phyloP scores from a whole-genome alignment of 2,113 vertebrate species.

The Daboia siamensis region DNA sequence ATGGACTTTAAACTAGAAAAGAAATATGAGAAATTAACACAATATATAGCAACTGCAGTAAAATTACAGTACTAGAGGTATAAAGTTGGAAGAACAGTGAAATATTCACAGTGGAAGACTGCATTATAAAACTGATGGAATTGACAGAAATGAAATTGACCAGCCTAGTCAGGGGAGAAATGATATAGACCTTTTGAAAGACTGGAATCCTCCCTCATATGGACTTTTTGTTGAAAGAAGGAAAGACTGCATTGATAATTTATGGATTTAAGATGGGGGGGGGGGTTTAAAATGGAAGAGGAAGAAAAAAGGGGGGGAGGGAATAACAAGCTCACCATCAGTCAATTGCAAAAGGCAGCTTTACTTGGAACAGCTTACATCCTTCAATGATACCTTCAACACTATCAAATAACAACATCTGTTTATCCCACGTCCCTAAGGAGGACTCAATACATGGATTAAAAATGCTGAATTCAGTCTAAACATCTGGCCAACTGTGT shows the following conservation, averaged over 20 bases:
- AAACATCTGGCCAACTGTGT: too few relatives aligned
- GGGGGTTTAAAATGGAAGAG: background rate
- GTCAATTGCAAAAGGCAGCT: too few relatives aligned
- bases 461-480: too few relatives aligned
- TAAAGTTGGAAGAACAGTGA: background rate
- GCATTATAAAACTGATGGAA: background rate
- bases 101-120: background rate
- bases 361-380: too few relatives aligned
- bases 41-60: background rate
- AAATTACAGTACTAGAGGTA: background rate
- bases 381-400: too few relatives aligned
- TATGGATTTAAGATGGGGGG: background rate
- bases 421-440: too few relatives aligned
- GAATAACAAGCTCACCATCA: background rate
- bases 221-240: background rate
- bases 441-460: too few relatives aligned
- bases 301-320: background rate
- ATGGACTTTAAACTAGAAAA: background rate
- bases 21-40: background rate
- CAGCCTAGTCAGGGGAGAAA: background rate
- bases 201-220: background rate
- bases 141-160: background rate
- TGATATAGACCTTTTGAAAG: background rate
- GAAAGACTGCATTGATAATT: background rate
- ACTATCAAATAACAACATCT: too few relatives aligned